A percentile compares a stretch with the other conserved stretches of the same genome.
Conservation (phyloP, 37 sponge, comb jelly and placozoan genomes). For the Sycon ciliatum region DNA sequence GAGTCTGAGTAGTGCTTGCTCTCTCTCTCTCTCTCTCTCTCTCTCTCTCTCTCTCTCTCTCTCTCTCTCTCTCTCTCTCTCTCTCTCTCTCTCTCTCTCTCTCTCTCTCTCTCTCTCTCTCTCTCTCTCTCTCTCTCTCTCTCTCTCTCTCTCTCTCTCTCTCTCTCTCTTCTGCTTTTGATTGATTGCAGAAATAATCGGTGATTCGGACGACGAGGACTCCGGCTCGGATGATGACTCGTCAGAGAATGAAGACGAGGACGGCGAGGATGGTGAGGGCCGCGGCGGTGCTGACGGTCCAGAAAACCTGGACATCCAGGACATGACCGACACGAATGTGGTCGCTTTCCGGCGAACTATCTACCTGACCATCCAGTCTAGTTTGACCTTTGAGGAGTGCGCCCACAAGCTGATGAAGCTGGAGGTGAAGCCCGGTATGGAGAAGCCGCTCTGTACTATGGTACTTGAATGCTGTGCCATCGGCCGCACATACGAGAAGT, state of each 20-base stretch:
- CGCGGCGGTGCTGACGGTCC: neutral
- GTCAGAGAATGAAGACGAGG: constrained; percentile 37
- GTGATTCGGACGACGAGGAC: constrained; percentile 25
- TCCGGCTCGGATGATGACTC: constrained; percentile 30
- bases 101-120: no score
- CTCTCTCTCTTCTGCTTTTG: no score
- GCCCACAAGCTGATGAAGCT: constrained; percentile 86
- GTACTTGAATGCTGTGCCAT: constrained; percentile 81
- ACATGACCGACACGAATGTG: constrained; percentile 62
- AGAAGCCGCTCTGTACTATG: constrained; percentile 70
- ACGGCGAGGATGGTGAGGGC: neutral
- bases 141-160: no score
- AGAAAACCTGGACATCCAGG: constrained; percentile 56
- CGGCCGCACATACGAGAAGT: constrained; percentile 75
- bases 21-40: no score
- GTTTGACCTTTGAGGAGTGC: constrained; percentile 92
- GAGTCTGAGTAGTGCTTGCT: no score
- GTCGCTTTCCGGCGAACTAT: constrained; percentile 69
- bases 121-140: no score
- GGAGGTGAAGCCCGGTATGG: constrained; percentile 52
- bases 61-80: no score
- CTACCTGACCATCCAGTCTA: constrained; percentile 94
- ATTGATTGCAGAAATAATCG: constrained; percentile 50
- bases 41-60: no score
- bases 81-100: no score